Conservation (phyloP, 1,140 invertebrate genomes). For the Lepeophtheirus salmonis region DNA sequence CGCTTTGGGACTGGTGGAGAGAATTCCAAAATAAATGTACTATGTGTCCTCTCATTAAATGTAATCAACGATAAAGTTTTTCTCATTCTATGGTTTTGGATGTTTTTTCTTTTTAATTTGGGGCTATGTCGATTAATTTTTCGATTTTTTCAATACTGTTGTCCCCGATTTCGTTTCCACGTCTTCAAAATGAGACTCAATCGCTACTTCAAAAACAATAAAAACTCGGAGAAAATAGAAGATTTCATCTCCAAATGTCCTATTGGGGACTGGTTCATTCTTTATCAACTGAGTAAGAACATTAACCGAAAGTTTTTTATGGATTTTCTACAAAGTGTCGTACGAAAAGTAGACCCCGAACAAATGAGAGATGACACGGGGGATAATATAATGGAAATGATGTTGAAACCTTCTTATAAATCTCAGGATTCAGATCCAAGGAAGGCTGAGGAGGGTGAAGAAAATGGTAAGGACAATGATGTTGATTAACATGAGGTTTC, state of each 20-base stretch:
- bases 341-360: neutral
- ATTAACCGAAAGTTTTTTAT: constrained; percentile 15
- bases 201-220: constrained; percentile 14
- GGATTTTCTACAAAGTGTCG: constrained; percentile 3
- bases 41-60: constrained; percentile 16
- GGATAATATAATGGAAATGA: constrained; percentile 10
- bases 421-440: neutral
- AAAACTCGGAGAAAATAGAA: neutral
- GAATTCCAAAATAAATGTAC: constrained; percentile 12
- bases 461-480: neutral
- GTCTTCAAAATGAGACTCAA: constrained; percentile 14
- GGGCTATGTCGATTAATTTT: constrained; percentile 8
- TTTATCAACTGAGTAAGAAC: constrained; percentile 18
- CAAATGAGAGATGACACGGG: constrained; percentile 9
- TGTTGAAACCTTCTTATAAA: constrained; percentile 9
- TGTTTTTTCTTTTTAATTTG: neutral
- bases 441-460: constrained; percentile 1
- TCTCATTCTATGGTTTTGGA: constrained; percentile 16
- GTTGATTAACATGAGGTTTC: constrained; percentile 6
- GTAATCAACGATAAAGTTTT: constrained; percentile 19
- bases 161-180: constrained; percentile 2
- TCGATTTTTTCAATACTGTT: neutral
- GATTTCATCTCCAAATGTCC: constrained; percentile 9
- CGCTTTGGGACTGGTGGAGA: constrained; percentile 14
- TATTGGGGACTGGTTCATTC: constrained; percentile 16